phyloP scores from a whole-genome alignment of 2,113 vertebrate species.

The Rhadina sibilatrix region DNA sequence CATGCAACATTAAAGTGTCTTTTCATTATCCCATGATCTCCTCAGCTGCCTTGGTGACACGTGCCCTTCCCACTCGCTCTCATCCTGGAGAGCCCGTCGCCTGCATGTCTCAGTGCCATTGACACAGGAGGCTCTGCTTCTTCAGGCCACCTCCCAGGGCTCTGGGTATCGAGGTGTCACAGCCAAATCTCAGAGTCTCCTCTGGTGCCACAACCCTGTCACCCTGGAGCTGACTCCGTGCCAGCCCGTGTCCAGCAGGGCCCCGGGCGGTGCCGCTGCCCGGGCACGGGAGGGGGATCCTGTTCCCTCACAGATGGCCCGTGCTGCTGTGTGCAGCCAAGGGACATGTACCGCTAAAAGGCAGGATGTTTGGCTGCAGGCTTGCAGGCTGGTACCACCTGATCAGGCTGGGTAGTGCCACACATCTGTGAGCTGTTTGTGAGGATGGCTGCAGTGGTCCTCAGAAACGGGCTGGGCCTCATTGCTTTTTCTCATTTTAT shows the following conservation, averaged over 20 bases:
- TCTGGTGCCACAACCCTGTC: background rate
- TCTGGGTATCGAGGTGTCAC: background rate
- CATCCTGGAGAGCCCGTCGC: background rate
- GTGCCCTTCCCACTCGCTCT: background rate
- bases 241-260: background rate
- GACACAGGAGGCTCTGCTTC: background rate
- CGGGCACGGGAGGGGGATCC: background rate
- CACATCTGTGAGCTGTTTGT: background rate
- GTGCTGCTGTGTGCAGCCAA: background rate
- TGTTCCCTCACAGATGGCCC: background rate
- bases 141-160: background rate
- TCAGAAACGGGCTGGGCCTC: background rate
- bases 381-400: background rate
- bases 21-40: background rate
- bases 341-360: background rate
- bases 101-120: accelerated
- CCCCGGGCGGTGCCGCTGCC: accelerated
- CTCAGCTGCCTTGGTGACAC: background rate
- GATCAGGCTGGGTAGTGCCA: background rate
- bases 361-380: slow-evolving; percentile 16
- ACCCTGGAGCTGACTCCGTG: background rate
- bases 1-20: background rate
- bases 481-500: background rate
- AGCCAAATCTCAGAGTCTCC: accelerated
- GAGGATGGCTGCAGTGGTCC: background rate